Evolutionary conservation across 2,888 invertebrate genomes (phyloP).

Genomic region (Perizoma affinitatum): DNA sequence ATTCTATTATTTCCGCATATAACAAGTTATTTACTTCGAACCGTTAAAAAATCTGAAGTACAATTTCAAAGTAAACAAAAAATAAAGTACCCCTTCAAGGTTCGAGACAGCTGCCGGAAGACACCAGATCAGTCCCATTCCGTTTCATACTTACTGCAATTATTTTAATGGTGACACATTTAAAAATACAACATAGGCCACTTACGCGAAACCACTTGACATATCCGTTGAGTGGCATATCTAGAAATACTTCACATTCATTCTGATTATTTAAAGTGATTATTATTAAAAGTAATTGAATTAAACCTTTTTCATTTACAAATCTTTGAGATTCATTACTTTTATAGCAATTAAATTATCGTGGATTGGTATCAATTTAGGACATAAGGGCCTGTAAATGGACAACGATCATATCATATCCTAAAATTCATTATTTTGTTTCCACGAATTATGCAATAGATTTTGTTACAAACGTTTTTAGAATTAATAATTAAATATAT

Average conservation of each 20-base stretch:
- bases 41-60: neutral
- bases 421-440: too few species aligned
- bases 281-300: neutral
- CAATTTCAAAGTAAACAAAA: constrained; percentile 14
- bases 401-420: too few species aligned
- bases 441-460: too few species aligned
- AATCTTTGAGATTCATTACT: too few species aligned
- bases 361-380: too few species aligned
- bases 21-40: too few species aligned
- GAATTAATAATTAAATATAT: too few species aligned
- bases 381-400: too few species aligned
- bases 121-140: constrained; percentile 30
- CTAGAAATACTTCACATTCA: constrained; percentile 18
- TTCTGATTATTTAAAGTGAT: constrained; percentile 3
- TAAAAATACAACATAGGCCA: constrained; percentile 42
- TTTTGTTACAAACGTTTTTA: too few species aligned
- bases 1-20: too few species aligned
- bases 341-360: too few species aligned
- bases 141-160: constrained; percentile 43
- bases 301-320: too few species aligned
- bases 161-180: constrained; percentile 47
- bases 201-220: constrained; percentile 35
- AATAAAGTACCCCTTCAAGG: constrained; percentile 24
- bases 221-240: constrained; percentile 29
- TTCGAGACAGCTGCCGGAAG: constrained; percentile 48